These are phyloP conservation scores for Abscondita cerata DNA, from an alignment of 2,888 invertebrate species.

Conservation along the genomic window DNA sequence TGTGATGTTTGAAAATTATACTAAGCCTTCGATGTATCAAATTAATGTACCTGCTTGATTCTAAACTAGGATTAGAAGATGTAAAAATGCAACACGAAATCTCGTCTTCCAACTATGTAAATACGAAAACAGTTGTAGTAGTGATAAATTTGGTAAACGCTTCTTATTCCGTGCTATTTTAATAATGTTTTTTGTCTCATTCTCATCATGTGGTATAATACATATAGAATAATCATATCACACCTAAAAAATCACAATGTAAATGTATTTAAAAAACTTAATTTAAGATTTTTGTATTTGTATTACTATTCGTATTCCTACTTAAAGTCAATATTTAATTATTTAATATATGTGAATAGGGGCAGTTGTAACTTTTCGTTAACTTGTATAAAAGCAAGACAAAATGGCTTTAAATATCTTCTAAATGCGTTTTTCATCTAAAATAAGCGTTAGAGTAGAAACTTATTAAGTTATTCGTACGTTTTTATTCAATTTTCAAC, in stretches of 20 bases:
- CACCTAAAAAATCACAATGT: slow-evolving; percentile 16
- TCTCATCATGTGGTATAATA: slow-evolving; percentile 29
- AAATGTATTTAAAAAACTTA: background rate
- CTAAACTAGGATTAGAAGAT: slow-evolving; percentile 35
- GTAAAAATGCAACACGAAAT: slow-evolving; percentile 42
- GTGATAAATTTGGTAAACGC: slow-evolving; percentile 20
- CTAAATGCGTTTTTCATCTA: slow-evolving; percentile 13
- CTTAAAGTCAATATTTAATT: slow-evolving; percentile 60
- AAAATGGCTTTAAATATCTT: slow-evolving; percentile 8
- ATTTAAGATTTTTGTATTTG: slow-evolving; percentile 38
- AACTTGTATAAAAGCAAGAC: slow-evolving; percentile 5
- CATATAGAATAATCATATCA: slow-evolving; percentile 54
- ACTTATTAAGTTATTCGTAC: slow-evolving; percentile 39
- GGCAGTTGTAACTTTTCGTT: slow-evolving; percentile 29
- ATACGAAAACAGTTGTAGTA: slow-evolving; percentile 17
- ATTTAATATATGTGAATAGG: slow-evolving; percentile 35
- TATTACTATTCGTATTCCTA: slow-evolving; percentile 53
- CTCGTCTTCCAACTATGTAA: slow-evolving; percentile 52
- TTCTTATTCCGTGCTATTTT: slow-evolving; percentile 17
- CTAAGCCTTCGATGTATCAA: background rate
- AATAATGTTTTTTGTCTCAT: slow-evolving; percentile 1
- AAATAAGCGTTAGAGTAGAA: slow-evolving; percentile 40
- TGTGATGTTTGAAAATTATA: background rate
- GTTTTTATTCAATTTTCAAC: slow-evolving; percentile 41
- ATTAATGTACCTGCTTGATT: slow-evolving; percentile 40